Evolutionary conservation across 2,797 vertebrate species (phyloP).

Genomic region (Schizopygopsis pylzovi): DNA sequence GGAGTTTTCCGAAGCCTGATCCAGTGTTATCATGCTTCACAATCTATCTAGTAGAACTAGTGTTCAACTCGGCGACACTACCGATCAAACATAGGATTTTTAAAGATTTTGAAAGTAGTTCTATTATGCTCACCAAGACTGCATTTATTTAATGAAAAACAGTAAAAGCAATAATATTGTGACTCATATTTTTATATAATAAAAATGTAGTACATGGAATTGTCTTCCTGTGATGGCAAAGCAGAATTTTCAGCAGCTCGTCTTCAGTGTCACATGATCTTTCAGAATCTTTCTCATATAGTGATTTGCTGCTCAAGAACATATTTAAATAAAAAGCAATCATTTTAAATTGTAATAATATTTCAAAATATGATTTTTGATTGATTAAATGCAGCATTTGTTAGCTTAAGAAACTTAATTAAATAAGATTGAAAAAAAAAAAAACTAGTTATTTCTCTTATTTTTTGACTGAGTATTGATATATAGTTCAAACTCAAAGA

Average conservation of each 20-base stretch:
- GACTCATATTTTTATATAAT: too few relatives aligned
- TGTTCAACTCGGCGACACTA: background rate
- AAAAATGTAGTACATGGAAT: too few relatives aligned
- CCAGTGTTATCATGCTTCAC: too few relatives aligned
- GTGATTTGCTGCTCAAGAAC: background rate
- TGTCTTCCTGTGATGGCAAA: background rate
- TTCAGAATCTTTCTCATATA: background rate
- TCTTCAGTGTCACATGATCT: background rate
- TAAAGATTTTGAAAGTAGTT: background rate
- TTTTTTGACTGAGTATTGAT: background rate
- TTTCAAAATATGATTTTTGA: background rate
- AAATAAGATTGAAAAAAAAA: background rate
- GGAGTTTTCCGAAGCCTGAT: slow-evolving; percentile 54
- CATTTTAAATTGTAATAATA: background rate
- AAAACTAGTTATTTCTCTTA: too few relatives aligned
- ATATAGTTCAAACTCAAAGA: background rate
- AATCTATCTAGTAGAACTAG: background rate
- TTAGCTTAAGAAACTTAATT: background rate
- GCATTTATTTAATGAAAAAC: background rate
- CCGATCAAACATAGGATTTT: background rate
- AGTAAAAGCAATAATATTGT: too few relatives aligned
- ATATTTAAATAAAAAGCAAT: background rate
- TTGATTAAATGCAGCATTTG: background rate
- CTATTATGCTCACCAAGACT: background rate
- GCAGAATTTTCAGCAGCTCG: background rate